Conservation (phyloP, 2,113 vertebrate genomes). For the Chlorodrepanis virens region DNA sequence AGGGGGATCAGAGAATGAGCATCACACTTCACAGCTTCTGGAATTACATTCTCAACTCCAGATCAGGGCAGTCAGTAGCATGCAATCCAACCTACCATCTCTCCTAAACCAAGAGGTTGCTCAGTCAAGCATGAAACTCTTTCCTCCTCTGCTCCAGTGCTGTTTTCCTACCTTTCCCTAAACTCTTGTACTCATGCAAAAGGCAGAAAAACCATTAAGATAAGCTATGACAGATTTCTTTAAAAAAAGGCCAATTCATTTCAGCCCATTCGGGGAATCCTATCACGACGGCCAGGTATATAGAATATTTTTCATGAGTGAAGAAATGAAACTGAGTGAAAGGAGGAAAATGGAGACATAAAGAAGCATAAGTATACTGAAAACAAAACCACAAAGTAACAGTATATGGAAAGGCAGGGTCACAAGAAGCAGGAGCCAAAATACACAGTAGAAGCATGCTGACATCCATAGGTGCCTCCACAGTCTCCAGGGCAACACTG, state of each 20-base stretch:
- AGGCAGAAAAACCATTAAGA: background rate
- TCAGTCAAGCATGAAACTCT: background rate
- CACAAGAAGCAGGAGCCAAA: conserved; percentile 41
- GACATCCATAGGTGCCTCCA: background rate
- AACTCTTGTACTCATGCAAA: background rate
- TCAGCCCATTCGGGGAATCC: background rate
- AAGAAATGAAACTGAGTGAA: conserved; percentile 35
- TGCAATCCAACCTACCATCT: conserved; percentile 7
- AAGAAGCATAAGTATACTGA: background rate
- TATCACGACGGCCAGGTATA: conserved; percentile 42
- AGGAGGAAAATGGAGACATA: conserved; percentile 18
- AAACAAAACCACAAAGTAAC: conserved; percentile 10
- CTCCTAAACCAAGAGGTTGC: background rate
- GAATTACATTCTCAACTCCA: conserved; percentile 47
- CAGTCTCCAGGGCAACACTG: background rate
- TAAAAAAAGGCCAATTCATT: background rate
- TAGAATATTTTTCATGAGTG: conserved; percentile 66
- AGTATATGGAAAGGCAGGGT: background rate
- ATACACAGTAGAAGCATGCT: conserved; percentile 11
- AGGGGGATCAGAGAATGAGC: conserved; percentile 46
- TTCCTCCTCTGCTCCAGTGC: background rate
- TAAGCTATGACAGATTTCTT: background rate
- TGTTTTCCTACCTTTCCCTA: background rate
- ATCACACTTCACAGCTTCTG: conserved; percentile 28
- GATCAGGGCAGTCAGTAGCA: conserved; percentile 24